These are phyloP conservation scores for Lithophane ornitopus DNA, from an alignment of 2,888 invertebrate genomes.

Conservation along the genomic window DNA sequence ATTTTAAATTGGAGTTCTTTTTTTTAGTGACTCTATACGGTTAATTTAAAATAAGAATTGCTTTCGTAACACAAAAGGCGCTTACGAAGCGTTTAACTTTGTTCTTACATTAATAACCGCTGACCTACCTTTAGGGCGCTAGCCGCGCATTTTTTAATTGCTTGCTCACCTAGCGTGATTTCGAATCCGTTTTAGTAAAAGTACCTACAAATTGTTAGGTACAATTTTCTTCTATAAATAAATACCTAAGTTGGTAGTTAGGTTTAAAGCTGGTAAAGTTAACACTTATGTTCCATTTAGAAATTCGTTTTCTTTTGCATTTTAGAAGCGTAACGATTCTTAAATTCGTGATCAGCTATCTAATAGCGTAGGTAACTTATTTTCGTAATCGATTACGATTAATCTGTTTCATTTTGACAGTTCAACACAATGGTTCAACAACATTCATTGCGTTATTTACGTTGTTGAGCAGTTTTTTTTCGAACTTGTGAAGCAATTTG, in stretches of 20 bases:
- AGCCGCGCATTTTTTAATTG: slow-evolving; percentile 17
- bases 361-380: too few species aligned
- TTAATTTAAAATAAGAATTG: slow-evolving; percentile 43
- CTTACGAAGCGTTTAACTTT: slow-evolving; percentile 20
- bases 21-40: slow-evolving; percentile 36
- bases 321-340: slow-evolving; percentile 12
- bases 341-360: not conserved
- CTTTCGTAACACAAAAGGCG: slow-evolving; percentile 33
- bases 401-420: too few species aligned
- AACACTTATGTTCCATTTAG: not conserved
- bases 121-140: slow-evolving; percentile 38
- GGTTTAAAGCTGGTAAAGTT: not conserved
- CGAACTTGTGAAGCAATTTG: too few species aligned
- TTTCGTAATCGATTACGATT: too few species aligned
- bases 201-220: not conserved
- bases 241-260: not conserved
- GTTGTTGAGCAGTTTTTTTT: too few species aligned
- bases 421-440: too few species aligned
- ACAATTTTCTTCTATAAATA: slow-evolving; percentile 17
- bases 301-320: slow-evolving; percentile 4
- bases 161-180: slow-evolving; percentile 18
- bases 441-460: too few species aligned
- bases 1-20: slow-evolving; percentile 44
- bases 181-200: not conserved
- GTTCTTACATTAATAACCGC: slow-evolving; percentile 22